These are phyloP conservation scores for Meteorus colon DNA, from an alignment of 2,888 invertebrate species.

Conservation along the genomic window DNA sequence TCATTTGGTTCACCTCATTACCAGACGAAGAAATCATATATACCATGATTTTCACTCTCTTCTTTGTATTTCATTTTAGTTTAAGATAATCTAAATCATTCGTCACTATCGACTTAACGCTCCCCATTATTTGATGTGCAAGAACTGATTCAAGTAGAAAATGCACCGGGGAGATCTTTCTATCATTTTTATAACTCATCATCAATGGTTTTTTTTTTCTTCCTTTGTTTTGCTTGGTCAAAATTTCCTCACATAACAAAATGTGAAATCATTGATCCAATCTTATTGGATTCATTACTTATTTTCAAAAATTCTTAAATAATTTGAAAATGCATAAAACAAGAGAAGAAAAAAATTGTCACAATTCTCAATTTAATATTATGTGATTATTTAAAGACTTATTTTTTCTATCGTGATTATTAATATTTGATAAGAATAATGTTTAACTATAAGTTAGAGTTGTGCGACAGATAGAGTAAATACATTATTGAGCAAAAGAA, in stretches of 20 bases:
- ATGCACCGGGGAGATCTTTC: not conserved
- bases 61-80: not conserved
- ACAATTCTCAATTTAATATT: slow-evolving; percentile 66
- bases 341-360: slow-evolving; percentile 29
- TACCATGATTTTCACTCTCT: not conserved
- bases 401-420: slow-evolving; percentile 71
- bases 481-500: slow-evolving; percentile 17
- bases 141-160: slow-evolving; percentile 23
- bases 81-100: slow-evolving; percentile 4
- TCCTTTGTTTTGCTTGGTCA: not conserved
- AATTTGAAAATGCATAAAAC: slow-evolving; percentile 6
- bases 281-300: not conserved
- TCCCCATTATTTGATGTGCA: not conserved
- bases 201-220: not conserved
- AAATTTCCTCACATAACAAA: not conserved
- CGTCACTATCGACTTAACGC: not conserved
- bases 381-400: slow-evolving; percentile 73
- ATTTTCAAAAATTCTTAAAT: not conserved
- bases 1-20: not conserved
- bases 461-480: not conserved
- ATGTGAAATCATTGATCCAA: not conserved
- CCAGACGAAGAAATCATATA: not conserved
- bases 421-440: slow-evolving; percentile 57
- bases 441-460: slow-evolving; percentile 48
- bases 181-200: not conserved